Evolutionary conservation across 2,888 invertebrate genomes (phyloP), one percentile per base, ranked within the genome.

Genomic region (Tenodera sinensis): DNA sequence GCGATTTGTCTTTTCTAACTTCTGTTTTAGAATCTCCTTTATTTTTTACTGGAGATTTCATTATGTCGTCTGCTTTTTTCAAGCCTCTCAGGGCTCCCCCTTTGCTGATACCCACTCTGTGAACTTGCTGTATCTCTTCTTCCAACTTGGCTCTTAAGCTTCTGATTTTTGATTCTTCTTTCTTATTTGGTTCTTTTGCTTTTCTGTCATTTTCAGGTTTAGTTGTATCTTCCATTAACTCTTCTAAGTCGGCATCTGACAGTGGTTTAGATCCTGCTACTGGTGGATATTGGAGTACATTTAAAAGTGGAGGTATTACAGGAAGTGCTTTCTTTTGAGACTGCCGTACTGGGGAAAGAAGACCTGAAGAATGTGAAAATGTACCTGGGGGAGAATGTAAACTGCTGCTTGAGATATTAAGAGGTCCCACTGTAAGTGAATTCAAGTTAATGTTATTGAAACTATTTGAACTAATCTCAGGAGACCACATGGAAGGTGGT

Each of bases 81-180:
- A 90, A 42, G 82, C 88, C 83, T 28, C 90, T 84, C 27, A 90
- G 81, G 71, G 90, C 89, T 28, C 90, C 90, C 14, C 91, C 89
- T 34, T 89, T 87, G 83, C 90, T 90, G 28, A 90, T 88, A 25
- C 91, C 90, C 20, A 91, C 90, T 71, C 90, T 84, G 88, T 91
- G 91, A 28, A 91, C 90, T 85, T 89, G 89, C 28, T 89, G 85
- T 28, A 91, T 91, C 83, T 91, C 91, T 83, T 89, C 88, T 81
- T 88, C 89, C 27, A 90, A 54, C 30, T 90, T 90, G 9, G 89
- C 90, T 42, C 90, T 83, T n/a, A 90, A 28, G 28, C 89, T 89
- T 27, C 84, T 89, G 14, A 47, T 83, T 20, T 54, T 8, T 28
- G 86, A 20, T 25, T 28, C 86, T 20, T 86, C 86, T 54, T 86